Evolutionary conservation across 2,113 vertebrate species (phyloP).

Genomic region (Prochilodus magdalenae): DNA sequence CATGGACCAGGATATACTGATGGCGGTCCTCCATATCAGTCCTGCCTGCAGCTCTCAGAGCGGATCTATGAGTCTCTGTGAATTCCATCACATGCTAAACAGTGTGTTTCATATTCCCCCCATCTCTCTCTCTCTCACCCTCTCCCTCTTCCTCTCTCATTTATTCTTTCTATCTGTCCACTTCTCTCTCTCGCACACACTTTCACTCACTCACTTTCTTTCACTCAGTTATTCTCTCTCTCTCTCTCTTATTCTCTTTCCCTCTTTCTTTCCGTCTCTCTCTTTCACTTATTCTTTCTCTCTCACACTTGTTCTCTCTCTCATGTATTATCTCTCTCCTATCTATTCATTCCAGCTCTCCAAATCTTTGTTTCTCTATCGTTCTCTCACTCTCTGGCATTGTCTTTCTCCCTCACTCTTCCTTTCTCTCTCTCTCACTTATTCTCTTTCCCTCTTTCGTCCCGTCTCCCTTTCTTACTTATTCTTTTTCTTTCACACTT

Average conservation of each 20-base stretch:
- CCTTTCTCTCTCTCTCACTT: not conserved
- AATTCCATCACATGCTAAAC: not conserved
- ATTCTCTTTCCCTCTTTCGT: not conserved
- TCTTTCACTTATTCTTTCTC: not conserved
- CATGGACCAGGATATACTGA: not conserved
- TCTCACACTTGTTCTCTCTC: constrained; percentile 11
- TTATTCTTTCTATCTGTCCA: not conserved
- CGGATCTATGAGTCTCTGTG: not conserved
- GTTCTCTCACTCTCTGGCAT: constrained; percentile 20
- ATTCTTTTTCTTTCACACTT: constrained; percentile 15
- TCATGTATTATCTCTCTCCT: not conserved
- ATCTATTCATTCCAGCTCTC: too few species aligned
- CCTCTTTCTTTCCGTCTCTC: constrained; percentile 26
- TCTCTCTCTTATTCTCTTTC: not conserved
- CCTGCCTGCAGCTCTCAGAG: not conserved
- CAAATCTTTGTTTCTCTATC: not conserved
- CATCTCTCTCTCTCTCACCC: not conserved
- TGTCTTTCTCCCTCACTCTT: constrained; percentile 18
- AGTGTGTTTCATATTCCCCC: not conserved
- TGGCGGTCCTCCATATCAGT: not conserved
- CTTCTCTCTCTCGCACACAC: constrained; percentile 30
- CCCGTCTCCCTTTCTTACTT: not conserved
- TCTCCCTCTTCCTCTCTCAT: constrained; percentile 26
- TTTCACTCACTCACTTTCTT: not conserved
- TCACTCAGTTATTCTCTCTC: constrained; percentile 5